Evolutionary conservation across 2,113 vertebrate species (phyloP), one percentile per base, ranked within the genome.

Genomic region (Malurus alboscapulatus): DNA sequence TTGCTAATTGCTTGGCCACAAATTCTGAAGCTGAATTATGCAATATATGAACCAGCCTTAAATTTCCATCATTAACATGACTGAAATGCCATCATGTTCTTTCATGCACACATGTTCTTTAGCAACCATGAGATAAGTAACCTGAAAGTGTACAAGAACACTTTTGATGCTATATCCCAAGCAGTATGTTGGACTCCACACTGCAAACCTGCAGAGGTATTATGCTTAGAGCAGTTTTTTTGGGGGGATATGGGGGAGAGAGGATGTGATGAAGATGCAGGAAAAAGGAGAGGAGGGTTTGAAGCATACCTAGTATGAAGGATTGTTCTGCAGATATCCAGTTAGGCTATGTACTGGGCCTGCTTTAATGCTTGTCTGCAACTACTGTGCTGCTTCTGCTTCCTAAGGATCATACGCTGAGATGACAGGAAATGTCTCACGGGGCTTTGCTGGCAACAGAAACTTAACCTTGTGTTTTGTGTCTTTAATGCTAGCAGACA

Each of bases 161-260:
- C 2, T 63, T 90, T 66, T 36, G 10, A 53, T 1, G 0, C 14
- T 58, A 4, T 54, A 38, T 76, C 26, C 10, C 66, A 69, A 77
- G 38, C 27, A 29, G 36, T 24, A 8, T 16, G 38, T 45, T 75
- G 48, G 51, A 65, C 18, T 53, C 45, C 18, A 36, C 14, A 5
- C 17, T 65, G 58, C 32, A 82, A 81, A 68, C 24, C 34, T 59
- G 30, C 12, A 38, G 47, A 69, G 42, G 11, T 34, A 16, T 67
- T 58, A 10, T 71, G 10, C 32, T 63, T 40, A 9, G 16, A 25
- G 7, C 9, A 14, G 40, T 36, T 81, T 67, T 87, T 47, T 74
- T 29, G 15, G 30, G 27, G 24, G 4, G 2, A 14, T 71, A 4
- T 1, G 1, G 6, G 9, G 8, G 22, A 30, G 50, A 74, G 16